Base-by-base conservation (phyloP, 2,113 vertebrate genomes). In the Lepisosteus osseus region DNA sequence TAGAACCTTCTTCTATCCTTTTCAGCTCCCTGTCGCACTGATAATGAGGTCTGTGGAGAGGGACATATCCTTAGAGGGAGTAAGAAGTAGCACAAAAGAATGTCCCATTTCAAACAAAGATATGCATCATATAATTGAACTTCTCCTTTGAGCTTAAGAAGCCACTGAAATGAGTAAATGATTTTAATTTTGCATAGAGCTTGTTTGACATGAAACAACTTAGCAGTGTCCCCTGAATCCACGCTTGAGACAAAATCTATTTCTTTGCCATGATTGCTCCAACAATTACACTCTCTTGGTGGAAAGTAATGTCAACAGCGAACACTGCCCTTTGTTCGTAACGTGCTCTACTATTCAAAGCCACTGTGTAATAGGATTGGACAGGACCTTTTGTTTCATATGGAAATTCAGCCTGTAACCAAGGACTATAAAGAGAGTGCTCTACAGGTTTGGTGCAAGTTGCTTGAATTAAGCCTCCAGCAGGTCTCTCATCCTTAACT, bases 231-330 rank as follows among this genome's bases (percentile, higher is more conserved):
- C 83, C 43, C 69, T 77, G 54, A 78, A 68, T 83, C 75, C 69
- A 44, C 70, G 78, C 67, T 77, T 81, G 71, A 85, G 76, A 82
- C 78, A 80, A 79, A 84, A 72, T 76, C 80, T 76, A 81, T 76
- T 84, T 77, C 75, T 51, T 82, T 75, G 77, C 76, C 72, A 51
- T 73, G 80, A 85, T 89, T 82, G 85, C 84, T 82, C 86, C 84
- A 83, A 87, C 82, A 86, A 86, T 84, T 81, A 80, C 81, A 83
- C 82, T 78, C 78, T 84, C 80, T 82, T 85, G 76, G 80, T 77
- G 69, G 72, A 79, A 80, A 81, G 65, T 63, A 74, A 79, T 78
- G 74, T 80, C 83, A 87, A 69, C 70, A 85, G 78, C 61, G 77
- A 86, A 78, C 74, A 79, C 63, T 77, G 75, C 69, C 67, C 64